Conservation (phyloP, 2,888 invertebrate genomes). For the Amblyjoppa proteus region DNA sequence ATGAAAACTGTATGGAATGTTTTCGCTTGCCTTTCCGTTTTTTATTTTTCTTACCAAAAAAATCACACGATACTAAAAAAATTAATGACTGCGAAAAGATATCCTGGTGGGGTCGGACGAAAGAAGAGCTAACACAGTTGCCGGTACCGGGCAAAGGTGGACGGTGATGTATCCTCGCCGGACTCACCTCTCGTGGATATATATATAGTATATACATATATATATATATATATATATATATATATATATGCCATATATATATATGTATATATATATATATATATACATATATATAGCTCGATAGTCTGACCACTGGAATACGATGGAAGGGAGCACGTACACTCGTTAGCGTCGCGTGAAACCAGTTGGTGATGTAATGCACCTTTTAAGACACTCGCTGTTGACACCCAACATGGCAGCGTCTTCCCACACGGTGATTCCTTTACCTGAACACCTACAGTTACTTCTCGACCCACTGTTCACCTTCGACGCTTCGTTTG, state of each 20-base stretch:
- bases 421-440: slow-evolving; percentile 74
- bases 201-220: slow-evolving; percentile 8
- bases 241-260: neutral
- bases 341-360: slow-evolving; percentile 69
- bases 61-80: slow-evolving; percentile 37
- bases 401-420: slow-evolving; percentile 79
- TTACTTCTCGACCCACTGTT: slow-evolving; percentile 67
- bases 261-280: too few relatives aligned
- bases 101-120: slow-evolving; percentile 18
- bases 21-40: slow-evolving; percentile 4
- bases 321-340: slow-evolving; percentile 41
- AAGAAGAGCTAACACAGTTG: slow-evolving; percentile 18
- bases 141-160: slow-evolving; percentile 49
- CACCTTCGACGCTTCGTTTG: slow-evolving; percentile 61
- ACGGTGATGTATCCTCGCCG: slow-evolving; percentile 21
- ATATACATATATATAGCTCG: slow-evolving; percentile 23
- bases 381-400: slow-evolving; percentile 79
- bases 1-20: slow-evolving; percentile 7
- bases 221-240: slow-evolving; percentile 7
- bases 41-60: slow-evolving; percentile 15
- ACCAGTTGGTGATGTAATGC: slow-evolving; percentile 84
- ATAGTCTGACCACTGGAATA: slow-evolving; percentile 53
- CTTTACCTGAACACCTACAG: slow-evolving; percentile 72
- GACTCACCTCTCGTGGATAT: neutral
- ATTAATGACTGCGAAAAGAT: slow-evolving; percentile 10